These are phyloP conservation scores for Nesometra sesokonis DNA, from an alignment of 35 echinoderm and acorn worm genomes.

Conservation along the genomic window DNA sequence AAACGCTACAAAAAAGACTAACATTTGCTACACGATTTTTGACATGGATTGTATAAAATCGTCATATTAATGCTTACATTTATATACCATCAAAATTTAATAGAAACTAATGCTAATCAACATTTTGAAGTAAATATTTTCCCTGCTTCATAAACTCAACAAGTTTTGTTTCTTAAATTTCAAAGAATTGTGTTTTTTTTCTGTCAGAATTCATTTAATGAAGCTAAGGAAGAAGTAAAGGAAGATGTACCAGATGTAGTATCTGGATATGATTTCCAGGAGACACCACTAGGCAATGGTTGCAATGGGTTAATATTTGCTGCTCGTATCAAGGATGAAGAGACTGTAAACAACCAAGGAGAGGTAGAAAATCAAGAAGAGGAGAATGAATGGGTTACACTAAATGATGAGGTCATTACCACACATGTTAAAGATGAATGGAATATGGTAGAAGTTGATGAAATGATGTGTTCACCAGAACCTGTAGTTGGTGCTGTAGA, in stretches of 20 bases:
- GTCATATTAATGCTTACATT: no score
- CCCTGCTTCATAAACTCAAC: no score
- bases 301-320: slow-evolving; percentile 2
- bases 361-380: not conserved
- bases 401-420: not conserved
- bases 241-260: not conserved
- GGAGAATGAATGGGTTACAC: not conserved
- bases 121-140: not conserved
- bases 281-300: not conserved
- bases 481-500: not conserved
- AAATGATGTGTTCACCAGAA: not conserved
- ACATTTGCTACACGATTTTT: no score
- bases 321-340: not conserved
- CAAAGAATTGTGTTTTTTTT: no score
- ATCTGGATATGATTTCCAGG: not conserved
- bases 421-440: not conserved
- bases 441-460: not conserved
- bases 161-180: no score
- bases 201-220: not conserved
- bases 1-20: no score
- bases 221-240: not conserved
- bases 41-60: no score
- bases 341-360: not conserved
- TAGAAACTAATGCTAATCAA: no score
- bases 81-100: no score